Conservation (phyloP, 2,797 vertebrate species). For the Poliocrania exsul region DNA sequence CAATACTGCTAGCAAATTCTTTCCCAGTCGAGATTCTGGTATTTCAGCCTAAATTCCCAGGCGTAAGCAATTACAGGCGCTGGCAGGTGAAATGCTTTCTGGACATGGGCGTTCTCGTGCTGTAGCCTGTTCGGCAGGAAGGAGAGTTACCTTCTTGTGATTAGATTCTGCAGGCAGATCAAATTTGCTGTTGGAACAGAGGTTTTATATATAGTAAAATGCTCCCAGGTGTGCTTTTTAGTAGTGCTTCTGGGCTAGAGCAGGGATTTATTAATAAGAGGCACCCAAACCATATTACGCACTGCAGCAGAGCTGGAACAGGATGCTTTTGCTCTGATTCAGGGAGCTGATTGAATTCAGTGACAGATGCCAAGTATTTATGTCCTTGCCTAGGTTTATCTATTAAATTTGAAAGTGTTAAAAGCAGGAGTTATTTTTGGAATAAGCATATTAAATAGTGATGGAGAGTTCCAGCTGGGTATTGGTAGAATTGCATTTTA, state of each 20-base stretch:
- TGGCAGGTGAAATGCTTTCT: not conserved
- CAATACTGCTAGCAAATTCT: not conserved
- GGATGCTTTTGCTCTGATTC: conserved; percentile 14
- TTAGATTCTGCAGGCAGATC: not conserved
- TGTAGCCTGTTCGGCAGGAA: not conserved
- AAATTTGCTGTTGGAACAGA: conserved; percentile 13
- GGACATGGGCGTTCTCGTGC: not conserved
- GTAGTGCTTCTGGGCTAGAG: not conserved
- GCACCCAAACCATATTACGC: not conserved
- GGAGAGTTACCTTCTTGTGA: not conserved
- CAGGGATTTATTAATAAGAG: conserved; percentile 29
- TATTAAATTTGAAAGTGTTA: conserved; percentile 65
- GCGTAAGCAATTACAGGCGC: not conserved
- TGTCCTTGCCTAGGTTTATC: conserved; percentile 30
- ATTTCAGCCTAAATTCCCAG: not conserved
- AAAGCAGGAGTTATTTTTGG: conserved; percentile 20
- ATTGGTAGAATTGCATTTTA: not conserved
- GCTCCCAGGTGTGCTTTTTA: conserved; percentile 33
- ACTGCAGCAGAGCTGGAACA: conserved; percentile 4
- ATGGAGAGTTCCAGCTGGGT: not conserved
- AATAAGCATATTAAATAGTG: conserved; percentile 18
- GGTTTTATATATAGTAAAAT: conserved; percentile 33
- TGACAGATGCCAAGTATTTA: conserved; percentile 48
- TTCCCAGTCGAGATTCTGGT: not conserved
- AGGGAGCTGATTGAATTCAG: conserved; percentile 19